phyloP scores from a whole-genome alignment of 2,888 invertebrate species.

The Pachymerium ferrugineum region DNA sequence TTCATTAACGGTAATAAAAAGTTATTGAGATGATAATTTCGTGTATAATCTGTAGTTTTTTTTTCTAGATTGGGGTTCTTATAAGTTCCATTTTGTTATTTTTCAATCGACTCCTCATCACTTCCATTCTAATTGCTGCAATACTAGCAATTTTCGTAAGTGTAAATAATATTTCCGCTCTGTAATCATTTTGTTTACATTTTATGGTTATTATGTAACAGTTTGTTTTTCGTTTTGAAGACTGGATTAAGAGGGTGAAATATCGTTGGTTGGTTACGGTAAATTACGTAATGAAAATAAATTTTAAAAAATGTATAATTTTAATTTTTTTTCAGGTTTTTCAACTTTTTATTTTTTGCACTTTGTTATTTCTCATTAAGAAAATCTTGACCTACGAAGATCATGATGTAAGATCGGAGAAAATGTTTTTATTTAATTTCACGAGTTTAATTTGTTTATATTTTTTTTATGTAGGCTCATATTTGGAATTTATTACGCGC shows the following conservation, averaged over 20 bases:
- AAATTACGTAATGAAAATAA: background rate
- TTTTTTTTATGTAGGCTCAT: constrained; percentile 54
- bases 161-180: constrained; percentile 22
- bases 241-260: background rate
- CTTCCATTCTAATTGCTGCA: constrained; percentile 48
- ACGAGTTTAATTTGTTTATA: too few relatives aligned
- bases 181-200: background rate
- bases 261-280: background rate
- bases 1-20: constrained; percentile 50
- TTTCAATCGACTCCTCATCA: constrained; percentile 56
- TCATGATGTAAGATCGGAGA: background rate
- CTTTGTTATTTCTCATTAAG: too few relatives aligned
- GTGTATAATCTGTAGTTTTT: constrained; percentile 19
- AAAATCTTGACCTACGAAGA: background rate
- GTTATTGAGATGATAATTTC: background rate
- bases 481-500: constrained; percentile 65
- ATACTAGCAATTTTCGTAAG: constrained; percentile 39
- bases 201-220: background rate
- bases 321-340: background rate
- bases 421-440: background rate
- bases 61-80: constrained; percentile 49
- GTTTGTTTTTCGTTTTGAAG: background rate
- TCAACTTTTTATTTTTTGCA: too few relatives aligned
- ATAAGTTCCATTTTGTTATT: constrained; percentile 52
- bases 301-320: background rate